phyloP scores from a whole-genome alignment of 2,888 invertebrate species.

The Syrphus vitripennis region DNA sequence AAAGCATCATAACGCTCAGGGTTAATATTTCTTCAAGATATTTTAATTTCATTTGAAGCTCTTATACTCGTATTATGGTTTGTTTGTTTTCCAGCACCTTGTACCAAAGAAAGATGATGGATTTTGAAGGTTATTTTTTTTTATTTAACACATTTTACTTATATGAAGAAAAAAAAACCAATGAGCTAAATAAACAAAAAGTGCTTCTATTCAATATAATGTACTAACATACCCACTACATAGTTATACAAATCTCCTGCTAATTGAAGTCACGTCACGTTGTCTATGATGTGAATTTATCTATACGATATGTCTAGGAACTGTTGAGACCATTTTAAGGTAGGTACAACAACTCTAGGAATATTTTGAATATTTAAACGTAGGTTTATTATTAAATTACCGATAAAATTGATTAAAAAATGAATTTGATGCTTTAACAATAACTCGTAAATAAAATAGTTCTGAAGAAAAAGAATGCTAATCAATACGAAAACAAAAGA shows the following conservation, averaged over 20 bases:
- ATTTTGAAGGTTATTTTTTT: background rate
- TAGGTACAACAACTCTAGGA: background rate
- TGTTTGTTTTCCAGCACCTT: constrained; percentile 3
- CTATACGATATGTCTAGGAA: background rate
- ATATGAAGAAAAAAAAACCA: background rate
- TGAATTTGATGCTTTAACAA: too few species aligned
- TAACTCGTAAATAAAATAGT: background rate
- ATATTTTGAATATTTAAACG: too few species aligned
- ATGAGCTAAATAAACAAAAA: constrained; percentile 1
- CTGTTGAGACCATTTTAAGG: background rate
- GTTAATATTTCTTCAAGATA: background rate
- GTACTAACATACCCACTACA: too few species aligned
- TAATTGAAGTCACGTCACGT: background rate
- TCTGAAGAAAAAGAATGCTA: too few species aligned
- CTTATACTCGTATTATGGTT: background rate
- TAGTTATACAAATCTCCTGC: background rate
- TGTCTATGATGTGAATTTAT: background rate
- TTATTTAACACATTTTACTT: background rate
- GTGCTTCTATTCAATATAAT: background rate
- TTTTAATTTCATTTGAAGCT: background rate
- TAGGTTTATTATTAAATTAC: too few species aligned
- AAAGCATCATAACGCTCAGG: background rate
- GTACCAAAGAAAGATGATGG: background rate
- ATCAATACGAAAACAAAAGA: constrained; percentile 15
- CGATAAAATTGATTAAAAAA: too few species aligned